Evolutionary conservation across 2,113 vertebrate genomes (phyloP), one percentile per base, ranked within the genome.

Genomic region (Eupsittula cactorum): DNA sequence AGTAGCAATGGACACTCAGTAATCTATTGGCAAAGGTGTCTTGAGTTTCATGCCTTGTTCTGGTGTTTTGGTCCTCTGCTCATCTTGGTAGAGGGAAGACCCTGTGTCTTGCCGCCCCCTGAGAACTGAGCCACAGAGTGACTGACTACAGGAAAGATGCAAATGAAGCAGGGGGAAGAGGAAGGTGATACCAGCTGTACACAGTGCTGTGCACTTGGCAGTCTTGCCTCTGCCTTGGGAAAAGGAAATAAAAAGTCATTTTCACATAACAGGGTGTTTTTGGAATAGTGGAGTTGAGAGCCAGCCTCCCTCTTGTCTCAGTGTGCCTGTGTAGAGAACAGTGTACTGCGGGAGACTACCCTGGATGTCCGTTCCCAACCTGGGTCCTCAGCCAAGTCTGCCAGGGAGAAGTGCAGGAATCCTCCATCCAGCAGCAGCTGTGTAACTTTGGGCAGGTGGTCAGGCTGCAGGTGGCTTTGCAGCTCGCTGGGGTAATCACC

Each of bases 321-420:
- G 11, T 29, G 52, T 90, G 41, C 19, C 29, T 53, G 12, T 59
- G 16, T 28, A 75, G 31, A 70, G 25, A 91, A 28, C 0, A 0
- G 18, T 29, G 7, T 2, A 1, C 82, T 67, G 37, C 50, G 35
- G 23, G 41, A 82, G 57, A 6, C 0, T 0, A 50, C 25, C 23
- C 49, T 25, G n/a, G 16, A 12, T 65, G 23, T 53, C 47, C 24
- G 10, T 78, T 87, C 24, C 52, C 60, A 41, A 4, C 17, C 6
- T 31, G 21, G 64, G 11, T 44, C 50, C 37, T 79, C 46, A 46
- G 19, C 13, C 60, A 69, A 50, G 25, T 2, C 68, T 47, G 27
- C 33, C 25, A 35, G 44, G 44, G 47, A 44, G 42, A 80, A 33
- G 37, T 0, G 0, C 13, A 11, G 52, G 44, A 52, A 29, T 59